These are phyloP conservation scores for Sorex araneus DNA, from an alignment of 2,113 vertebrate genomes.

Conservation along the genomic window DNA sequence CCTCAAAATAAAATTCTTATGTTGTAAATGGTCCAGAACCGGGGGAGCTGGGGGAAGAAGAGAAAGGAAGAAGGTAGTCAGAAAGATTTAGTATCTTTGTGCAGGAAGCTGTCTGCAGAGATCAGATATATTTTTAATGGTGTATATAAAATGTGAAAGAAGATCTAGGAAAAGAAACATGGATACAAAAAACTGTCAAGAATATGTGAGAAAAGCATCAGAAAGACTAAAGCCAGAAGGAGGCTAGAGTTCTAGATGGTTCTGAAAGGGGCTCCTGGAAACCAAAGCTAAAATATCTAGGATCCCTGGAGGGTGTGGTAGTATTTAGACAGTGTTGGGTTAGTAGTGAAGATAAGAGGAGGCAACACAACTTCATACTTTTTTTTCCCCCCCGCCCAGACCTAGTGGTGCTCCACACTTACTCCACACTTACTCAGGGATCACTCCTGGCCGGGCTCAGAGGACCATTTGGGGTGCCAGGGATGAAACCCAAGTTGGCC, in stretches of 20 bases:
- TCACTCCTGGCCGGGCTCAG: too few species aligned
- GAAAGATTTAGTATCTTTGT: slow-evolving; percentile 49
- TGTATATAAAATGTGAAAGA: slow-evolving; percentile 44
- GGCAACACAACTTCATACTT: neutral
- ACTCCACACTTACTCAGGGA: too few species aligned
- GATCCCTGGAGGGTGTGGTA: neutral
- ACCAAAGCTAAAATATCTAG: neutral
- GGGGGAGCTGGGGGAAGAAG: neutral
- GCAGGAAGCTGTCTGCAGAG: slow-evolving; percentile 35
- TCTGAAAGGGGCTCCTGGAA: neutral
- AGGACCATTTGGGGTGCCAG: neutral
- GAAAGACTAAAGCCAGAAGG: neutral
- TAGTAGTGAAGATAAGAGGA: neutral
- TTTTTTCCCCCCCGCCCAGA: neutral
- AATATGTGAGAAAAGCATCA: slow-evolving; percentile 9
- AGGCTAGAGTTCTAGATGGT: neutral
- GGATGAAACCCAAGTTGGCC: neutral
- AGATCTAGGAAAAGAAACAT: slow-evolving; percentile 47
- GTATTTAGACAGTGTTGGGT: neutral
- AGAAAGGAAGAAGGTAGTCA: neutral
- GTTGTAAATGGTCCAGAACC: slow-evolving; percentile 21
- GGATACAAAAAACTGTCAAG: slow-evolving; percentile 4
- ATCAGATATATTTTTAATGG: slow-evolving; percentile 28
- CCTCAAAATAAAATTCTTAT: slow-evolving; percentile 62
- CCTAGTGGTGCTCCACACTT: too few species aligned